Conservation (phyloP, 2,113 vertebrate genomes). For the Prochilodus magdalenae region DNA sequence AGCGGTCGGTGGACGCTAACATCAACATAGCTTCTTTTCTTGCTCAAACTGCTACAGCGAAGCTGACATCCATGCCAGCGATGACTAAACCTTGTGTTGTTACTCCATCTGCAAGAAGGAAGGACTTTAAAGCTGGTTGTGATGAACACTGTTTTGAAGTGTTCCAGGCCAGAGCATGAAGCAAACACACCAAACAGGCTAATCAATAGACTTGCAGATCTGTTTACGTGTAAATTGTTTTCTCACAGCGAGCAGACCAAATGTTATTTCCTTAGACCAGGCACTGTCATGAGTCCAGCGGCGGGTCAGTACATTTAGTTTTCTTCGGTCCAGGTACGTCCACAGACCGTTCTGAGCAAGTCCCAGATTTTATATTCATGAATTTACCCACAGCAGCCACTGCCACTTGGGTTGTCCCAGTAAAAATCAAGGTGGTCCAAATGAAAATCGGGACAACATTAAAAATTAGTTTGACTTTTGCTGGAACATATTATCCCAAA, state of each 20-base stretch:
- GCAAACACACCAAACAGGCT: background rate
- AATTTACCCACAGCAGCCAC: background rate
- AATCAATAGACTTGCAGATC: background rate
- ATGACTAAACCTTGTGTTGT: background rate
- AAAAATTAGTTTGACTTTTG: background rate
- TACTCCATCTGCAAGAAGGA: background rate
- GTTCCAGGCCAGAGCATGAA: background rate
- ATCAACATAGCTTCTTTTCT: no score
- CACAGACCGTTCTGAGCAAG: background rate
- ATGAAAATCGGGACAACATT: background rate
- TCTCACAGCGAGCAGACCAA: background rate
- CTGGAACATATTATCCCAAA: conserved; percentile 26
- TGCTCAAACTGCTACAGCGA: no score
- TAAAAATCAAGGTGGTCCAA: background rate
- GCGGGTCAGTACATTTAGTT: background rate
- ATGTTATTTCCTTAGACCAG: background rate
- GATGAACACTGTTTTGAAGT: background rate
- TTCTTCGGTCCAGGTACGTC: background rate
- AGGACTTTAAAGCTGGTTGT: background rate
- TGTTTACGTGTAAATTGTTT: background rate
- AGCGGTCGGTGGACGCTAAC: no score
- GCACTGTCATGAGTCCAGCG: background rate
- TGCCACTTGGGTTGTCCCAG: background rate
- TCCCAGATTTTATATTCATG: background rate
- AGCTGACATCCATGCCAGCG: no score